phyloP scores from a whole-genome alignment of 37 sponge, comb jelly and placozoan species.

The Diacarnus erythraeanus region DNA sequence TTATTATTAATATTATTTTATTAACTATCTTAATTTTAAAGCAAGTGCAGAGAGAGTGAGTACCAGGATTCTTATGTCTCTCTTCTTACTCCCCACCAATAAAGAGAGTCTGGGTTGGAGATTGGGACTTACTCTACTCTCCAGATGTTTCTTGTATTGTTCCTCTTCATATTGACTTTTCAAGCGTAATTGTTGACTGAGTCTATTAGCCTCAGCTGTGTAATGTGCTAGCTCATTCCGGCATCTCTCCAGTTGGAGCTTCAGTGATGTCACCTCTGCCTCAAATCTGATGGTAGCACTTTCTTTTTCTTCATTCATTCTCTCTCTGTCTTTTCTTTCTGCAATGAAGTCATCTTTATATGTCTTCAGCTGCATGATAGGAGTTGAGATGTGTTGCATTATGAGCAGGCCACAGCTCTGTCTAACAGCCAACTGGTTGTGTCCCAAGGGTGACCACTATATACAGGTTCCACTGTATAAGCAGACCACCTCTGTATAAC shows the following conservation, averaged over 20 bases:
- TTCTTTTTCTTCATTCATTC: conserved; percentile 29
- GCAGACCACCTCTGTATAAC: too few relatives aligned
- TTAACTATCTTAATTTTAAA: too few relatives aligned
- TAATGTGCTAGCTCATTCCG: conserved; percentile 47
- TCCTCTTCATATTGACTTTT: conserved; percentile 50
- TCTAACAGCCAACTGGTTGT: too few relatives aligned
- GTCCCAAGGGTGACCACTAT: too few relatives aligned
- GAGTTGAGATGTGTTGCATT: too few relatives aligned
- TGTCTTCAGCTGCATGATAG: conserved; percentile 36
- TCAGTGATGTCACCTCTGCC: conserved; percentile 57
- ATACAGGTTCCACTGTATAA: too few relatives aligned
- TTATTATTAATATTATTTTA: too few relatives aligned
- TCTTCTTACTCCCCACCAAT: too few relatives aligned
- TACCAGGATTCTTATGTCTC: too few relatives aligned
- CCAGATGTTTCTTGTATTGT: conserved; percentile 47
- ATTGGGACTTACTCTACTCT: conserved; percentile 40
- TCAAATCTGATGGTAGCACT: conserved; percentile 18
- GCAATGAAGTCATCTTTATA: conserved; percentile 55
- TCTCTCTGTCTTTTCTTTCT: conserved; percentile 46
- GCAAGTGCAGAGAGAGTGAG: too few relatives aligned
- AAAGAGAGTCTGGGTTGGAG: too few relatives aligned
- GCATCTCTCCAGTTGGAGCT: conserved; percentile 40
- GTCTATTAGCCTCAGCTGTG: conserved; percentile 45
- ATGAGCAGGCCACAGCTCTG: too few relatives aligned
- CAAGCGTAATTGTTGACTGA: conserved; percentile 53